A percentile compares a stretch with the other conserved stretches of the same genome.
phyloP scores from a whole-genome alignment of 2,797 vertebrate species.

The Echeneis naucrates region DNA sequence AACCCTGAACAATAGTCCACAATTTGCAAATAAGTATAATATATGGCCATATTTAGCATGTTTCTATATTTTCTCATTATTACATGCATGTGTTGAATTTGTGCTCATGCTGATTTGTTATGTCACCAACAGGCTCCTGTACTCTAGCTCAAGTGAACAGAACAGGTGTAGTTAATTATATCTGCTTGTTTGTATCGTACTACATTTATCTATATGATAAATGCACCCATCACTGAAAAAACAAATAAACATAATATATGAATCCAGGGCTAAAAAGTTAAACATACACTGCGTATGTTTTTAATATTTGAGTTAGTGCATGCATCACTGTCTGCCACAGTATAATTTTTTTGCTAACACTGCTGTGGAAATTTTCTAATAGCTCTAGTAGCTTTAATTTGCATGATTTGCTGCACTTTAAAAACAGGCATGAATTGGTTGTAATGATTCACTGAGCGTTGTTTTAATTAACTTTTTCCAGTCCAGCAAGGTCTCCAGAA shows the following conservation, averaged over 20 bases:
- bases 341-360: not conserved
- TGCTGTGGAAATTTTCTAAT: not conserved
- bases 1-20: slow-evolving; percentile 5
- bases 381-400: slow-evolving; percentile 7
- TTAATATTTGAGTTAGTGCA: too few relatives aligned
- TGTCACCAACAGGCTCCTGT: not conserved
- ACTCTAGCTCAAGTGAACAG: not conserved
- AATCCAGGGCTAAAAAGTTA: not conserved
- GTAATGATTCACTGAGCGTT: not conserved
- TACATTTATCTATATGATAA: not conserved
- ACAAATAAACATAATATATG: not conserved
- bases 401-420: slow-evolving; percentile 17
- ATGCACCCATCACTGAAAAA: too few relatives aligned
- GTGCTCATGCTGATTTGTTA: not conserved
- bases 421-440: slow-evolving; percentile 9
- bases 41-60: too few relatives aligned
- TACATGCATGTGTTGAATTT: slow-evolving; percentile 1
- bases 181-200: slow-evolving; percentile 29
- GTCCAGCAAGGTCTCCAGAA: slow-evolving; percentile 74
- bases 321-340: not conserved
- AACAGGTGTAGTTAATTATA: slow-evolving; percentile 17
- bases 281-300: too few relatives aligned
- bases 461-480: slow-evolving; percentile 27
- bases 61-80: not conserved
- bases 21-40: not conserved